Percentiles rank a stretch among this genome's conserved stretches.
phyloP scores from a whole-genome alignment of 2,888 invertebrate genomes.

The Apocheima hispidaria region DNA sequence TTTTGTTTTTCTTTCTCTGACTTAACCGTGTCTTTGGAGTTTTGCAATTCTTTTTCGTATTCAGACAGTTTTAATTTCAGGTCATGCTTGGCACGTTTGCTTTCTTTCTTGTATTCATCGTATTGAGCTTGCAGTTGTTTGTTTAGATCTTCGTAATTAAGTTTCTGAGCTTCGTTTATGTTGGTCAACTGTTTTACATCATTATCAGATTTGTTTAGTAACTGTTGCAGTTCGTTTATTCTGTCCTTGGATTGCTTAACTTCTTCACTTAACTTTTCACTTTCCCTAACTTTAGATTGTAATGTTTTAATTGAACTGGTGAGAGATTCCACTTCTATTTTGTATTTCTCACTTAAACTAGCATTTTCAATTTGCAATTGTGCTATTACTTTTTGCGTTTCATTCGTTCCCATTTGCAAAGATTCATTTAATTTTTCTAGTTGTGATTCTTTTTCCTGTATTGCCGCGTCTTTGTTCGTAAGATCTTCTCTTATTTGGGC shows the following conservation, averaged over 20 bases:
- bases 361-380: constrained; percentile 70
- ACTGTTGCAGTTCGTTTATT: constrained; percentile 71
- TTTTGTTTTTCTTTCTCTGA: constrained; percentile 72
- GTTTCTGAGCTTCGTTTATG: constrained; percentile 80
- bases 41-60: constrained; percentile 72
- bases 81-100: constrained; percentile 82
- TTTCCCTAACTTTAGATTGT: constrained; percentile 64
- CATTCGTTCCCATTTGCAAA: constrained; percentile 63
- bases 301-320: constrained; percentile 65
- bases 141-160: constrained; percentile 80
- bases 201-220: constrained; percentile 74
- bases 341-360: constrained; percentile 68
- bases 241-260: constrained; percentile 71
- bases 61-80: constrained; percentile 86
- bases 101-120: constrained; percentile 78
- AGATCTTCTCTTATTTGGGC: constrained; percentile 62
- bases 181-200: constrained; percentile 77
- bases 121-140: constrained; percentile 74
- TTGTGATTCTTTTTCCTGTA: constrained; percentile 67
- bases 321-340: constrained; percentile 72
- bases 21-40: constrained; percentile 71
- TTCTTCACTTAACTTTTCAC: constrained; percentile 69
- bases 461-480: constrained; percentile 55
- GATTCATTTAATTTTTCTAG: constrained; percentile 63
- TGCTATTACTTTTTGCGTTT: constrained; percentile 66